Percentiles rank a stretch among this genome's conserved stretches.
These are phyloP conservation scores for Amphilophus citrinellus DNA, from an alignment of 2,113 vertebrate genomes.

Conservation along the genomic window DNA sequence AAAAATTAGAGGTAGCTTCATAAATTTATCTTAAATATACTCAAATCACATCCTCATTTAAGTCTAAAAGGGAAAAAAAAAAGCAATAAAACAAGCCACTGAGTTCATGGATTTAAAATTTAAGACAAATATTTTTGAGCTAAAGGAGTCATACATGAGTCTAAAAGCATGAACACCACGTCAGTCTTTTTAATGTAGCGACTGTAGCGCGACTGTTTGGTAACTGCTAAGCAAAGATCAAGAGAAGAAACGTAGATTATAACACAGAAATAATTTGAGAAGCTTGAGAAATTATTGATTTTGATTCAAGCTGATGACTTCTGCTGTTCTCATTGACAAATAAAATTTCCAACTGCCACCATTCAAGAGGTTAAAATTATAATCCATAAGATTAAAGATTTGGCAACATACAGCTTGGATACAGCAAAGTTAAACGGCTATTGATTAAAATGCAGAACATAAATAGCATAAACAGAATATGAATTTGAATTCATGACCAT, in stretches of 20 bases:
- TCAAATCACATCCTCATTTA: constrained; percentile 14
- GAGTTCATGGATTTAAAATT: background rate
- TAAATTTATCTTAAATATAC: background rate
- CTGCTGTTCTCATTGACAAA: background rate
- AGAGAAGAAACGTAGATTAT: background rate
- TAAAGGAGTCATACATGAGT: background rate
- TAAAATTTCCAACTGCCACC: background rate
- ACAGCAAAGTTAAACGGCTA: background rate
- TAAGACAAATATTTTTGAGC: background rate
- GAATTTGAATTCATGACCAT: background rate
- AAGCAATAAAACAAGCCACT: background rate
- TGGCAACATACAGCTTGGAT: background rate
- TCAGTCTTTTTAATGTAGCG: background rate
- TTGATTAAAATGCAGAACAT: background rate
- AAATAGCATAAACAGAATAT: background rate
- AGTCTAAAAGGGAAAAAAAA: background rate
- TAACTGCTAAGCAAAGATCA: background rate
- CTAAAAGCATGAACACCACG: constrained; percentile 18
- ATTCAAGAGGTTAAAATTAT: background rate
- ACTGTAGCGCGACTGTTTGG: background rate
- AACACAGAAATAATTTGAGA: background rate
- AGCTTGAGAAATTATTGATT: background rate
- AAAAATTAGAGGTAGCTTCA: constrained; percentile 60
- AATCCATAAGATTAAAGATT: background rate
- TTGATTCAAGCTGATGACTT: background rate